Evolutionary conservation across 1,140 invertebrate species (phyloP).

Genomic region (Streblospio benedicti): DNA sequence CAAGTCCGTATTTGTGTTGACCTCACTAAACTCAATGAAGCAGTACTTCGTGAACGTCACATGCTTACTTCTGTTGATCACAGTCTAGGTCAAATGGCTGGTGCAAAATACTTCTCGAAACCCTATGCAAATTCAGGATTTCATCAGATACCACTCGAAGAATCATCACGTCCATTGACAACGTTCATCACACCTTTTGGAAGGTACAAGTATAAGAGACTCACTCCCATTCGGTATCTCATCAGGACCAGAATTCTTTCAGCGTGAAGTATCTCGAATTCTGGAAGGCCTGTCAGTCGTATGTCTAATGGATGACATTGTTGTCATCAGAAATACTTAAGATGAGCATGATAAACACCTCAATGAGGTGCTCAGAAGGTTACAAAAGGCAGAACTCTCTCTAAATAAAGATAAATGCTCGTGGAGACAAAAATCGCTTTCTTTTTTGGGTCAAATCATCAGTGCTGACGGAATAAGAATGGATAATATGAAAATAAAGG

Average conservation of each 20-base stretch:
- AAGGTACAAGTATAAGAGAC: constrained; percentile 16
- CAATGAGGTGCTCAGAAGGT: constrained; percentile 31
- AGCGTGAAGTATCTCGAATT: constrained; percentile 16
- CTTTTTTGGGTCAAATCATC: constrained; percentile 20
- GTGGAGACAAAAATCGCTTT: constrained; percentile 31
- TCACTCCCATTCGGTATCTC: constrained; percentile 19
- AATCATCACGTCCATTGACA: constrained; percentile 11
- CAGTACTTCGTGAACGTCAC: neutral
- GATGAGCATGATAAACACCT: constrained; percentile 16
- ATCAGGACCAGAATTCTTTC: constrained; percentile 18
- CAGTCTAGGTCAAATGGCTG: neutral
- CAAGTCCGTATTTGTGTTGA: constrained; percentile 14
- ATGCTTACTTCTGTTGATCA: neutral
- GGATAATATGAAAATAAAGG: constrained; percentile 36
- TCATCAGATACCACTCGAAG: constrained; percentile 19
- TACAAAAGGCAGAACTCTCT: constrained; percentile 33
- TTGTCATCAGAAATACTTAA: constrained; percentile 12
- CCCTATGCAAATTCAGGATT: constrained; percentile 23
- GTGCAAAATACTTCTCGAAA: constrained; percentile 11
- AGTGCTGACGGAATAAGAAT: constrained; percentile 40
- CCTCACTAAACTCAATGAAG: neutral
- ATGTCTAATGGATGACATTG: constrained; percentile 21
- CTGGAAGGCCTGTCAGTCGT: constrained; percentile 8
- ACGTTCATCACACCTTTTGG: constrained; percentile 17
- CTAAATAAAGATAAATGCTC: constrained; percentile 38